Conservation (phyloP, 2,797 vertebrate species). For the Peromyscus nudipes region DNA sequence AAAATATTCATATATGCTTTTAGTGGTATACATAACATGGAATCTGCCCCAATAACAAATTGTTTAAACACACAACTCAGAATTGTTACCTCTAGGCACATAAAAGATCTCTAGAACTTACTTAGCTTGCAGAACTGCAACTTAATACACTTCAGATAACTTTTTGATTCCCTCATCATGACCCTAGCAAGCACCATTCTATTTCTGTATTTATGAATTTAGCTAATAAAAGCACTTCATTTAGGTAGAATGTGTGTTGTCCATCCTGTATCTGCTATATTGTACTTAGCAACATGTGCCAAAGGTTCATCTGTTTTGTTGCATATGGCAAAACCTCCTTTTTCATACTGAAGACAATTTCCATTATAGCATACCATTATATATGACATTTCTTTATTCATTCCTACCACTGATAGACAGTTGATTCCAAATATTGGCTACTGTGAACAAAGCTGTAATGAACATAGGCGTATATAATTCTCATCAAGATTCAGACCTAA, state of each 20-base stretch:
- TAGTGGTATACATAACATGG: too few species aligned
- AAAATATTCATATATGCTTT: background rate
- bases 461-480: background rate
- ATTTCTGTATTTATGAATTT: background rate
- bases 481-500: background rate
- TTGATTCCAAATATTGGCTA: background rate
- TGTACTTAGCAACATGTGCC: background rate
- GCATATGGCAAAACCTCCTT: background rate
- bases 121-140: slow-evolving; percentile 3
- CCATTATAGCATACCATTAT: background rate
- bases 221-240: background rate
- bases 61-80: background rate
- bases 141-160: background rate
- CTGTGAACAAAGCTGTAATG: background rate
- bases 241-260: background rate
- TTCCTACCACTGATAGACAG: background rate
- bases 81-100: background rate
- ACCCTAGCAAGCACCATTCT: background rate
- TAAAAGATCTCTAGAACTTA: background rate
- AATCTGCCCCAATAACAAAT: background rate
- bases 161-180: background rate
- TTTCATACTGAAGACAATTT: background rate
- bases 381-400: background rate
- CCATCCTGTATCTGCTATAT: background rate
- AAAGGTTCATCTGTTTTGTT: background rate